Percentiles rank a stretch among this genome's conserved stretches.
phyloP scores from a whole-genome alignment of 2,113 vertebrate species.

The Platichthys flesus region DNA sequence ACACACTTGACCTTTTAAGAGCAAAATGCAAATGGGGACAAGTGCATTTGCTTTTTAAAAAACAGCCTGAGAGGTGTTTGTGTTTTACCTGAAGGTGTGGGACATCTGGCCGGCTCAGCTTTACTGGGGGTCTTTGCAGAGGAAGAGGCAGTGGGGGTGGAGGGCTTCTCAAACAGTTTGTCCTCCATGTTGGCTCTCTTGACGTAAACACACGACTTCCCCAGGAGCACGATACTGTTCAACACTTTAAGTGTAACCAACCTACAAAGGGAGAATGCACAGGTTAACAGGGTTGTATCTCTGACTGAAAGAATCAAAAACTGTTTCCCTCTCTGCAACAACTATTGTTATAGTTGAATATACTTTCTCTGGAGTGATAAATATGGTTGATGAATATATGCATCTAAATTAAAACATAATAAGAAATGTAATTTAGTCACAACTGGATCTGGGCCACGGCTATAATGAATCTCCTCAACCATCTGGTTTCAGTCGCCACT shows the following conservation, averaged over 20 bases:
- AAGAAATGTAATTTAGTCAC: neutral
- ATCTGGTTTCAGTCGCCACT: slow-evolving; percentile 29
- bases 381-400: too few species aligned
- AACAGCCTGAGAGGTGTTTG: too few species aligned
- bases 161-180: slow-evolving; percentile 87
- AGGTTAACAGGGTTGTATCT: neutral
- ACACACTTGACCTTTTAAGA: neutral
- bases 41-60: too few species aligned
- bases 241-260: slow-evolving; percentile 94
- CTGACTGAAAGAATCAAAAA: too few species aligned
- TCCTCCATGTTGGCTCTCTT: slow-evolving; percentile 98
- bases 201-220: slow-evolving; percentile 95
- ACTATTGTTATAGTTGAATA: too few species aligned
- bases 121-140: slow-evolving; percentile 79
- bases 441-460: neutral
- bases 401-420: too few species aligned
- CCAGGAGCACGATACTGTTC: slow-evolving; percentile 96
- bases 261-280: slow-evolving; percentile 72
- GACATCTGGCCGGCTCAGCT: slow-evolving; percentile 79
- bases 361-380: too few species aligned
- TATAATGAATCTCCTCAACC: slow-evolving; percentile 37
- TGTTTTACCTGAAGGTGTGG: slow-evolving; percentile 82
- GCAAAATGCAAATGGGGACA: too few species aligned
- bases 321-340: too few species aligned
- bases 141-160: slow-evolving; percentile 63